A percentile compares a stretch with the other conserved stretches of the same genome.
Evolutionary conservation across 2,888 invertebrate species (phyloP).

Genomic region (Lasius platythorax): DNA sequence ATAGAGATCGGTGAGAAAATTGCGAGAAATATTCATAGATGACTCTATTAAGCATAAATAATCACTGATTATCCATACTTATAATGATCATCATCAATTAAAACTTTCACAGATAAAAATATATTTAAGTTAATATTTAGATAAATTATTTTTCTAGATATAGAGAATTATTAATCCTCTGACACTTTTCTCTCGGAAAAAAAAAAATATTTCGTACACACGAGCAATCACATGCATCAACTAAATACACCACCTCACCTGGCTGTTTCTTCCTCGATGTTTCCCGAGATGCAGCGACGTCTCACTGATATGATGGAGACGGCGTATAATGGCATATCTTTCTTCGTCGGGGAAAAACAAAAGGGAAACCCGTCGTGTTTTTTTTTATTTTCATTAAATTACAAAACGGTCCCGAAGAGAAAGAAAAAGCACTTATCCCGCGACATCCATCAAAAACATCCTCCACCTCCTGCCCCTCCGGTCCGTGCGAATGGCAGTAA

Average conservation of each 20-base stretch:
- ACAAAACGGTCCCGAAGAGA: conserved; percentile 29
- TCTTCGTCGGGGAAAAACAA: neutral
- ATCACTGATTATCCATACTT: no score
- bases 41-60: neutral
- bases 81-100: conserved; percentile 2
- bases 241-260: neutral
- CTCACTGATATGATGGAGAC: neutral
- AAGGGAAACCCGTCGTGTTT: neutral
- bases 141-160: no score
- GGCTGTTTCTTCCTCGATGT: neutral
- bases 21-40: neutral
- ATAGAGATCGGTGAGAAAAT: neutral
- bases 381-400: conserved; percentile 50
- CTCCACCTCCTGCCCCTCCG: conserved; percentile 27
- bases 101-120: conserved; percentile 9
- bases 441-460: conserved; percentile 52
- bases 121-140: neutral
- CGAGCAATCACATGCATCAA: neutral
- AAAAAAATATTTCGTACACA: neutral
- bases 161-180: no score
- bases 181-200: no score
- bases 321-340: neutral
- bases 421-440: conserved; percentile 50
- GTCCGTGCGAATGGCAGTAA: conserved; percentile 53
- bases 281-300: neutral